Base-by-base conservation (phyloP, 2,113 vertebrate species). In the Salvelinus sp. region DNA sequence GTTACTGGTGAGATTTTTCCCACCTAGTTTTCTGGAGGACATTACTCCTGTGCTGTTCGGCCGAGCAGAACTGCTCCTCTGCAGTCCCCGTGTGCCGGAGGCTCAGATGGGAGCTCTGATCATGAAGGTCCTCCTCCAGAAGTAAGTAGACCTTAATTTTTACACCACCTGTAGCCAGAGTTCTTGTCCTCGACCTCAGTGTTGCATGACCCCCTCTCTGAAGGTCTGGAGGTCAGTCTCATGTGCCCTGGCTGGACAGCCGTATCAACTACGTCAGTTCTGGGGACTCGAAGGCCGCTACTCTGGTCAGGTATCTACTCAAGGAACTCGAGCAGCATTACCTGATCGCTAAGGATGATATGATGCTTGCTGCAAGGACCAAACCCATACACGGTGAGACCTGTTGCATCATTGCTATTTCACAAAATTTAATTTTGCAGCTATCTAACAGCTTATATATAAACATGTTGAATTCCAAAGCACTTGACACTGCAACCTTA, bases 21-120 rank as follows among this genome's bases (percentile, higher is more conserved):
- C 95, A 0, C 0, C 74, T 0, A 33, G 69, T 0, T 87, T 95
- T 2, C 90, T 92, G 0, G 62, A 87, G 20, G 86, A 93, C 58
- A 48, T 95, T 0, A 1, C 83, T 6, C 65, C 76, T 25, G 86
- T 86, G 64, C 79, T 97, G 30, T 89, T 94, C 16, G 69, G 83
- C 6, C 87, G 91, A 57, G 91, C 92, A 48, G 85, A 89, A 65
- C 84, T 89, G 2, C 84, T 91, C 4, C 73, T 96, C 63, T 76
- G 91, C 86, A 96, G 95, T 74, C 95, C 96, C 0, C 91, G 95
- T 1, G 95, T 96, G 50, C 95, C 93, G 63, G 93, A 96, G 76
- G 94, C 94, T 69, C 96, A 97, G 86, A 94, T 93, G 7, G 96
- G 95, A 73, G 94, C 96, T 0, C 80, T 97, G 76, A 80, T 96